Conservation (phyloP, 2,113 vertebrate species). For the Agelaius phoeniceus region DNA sequence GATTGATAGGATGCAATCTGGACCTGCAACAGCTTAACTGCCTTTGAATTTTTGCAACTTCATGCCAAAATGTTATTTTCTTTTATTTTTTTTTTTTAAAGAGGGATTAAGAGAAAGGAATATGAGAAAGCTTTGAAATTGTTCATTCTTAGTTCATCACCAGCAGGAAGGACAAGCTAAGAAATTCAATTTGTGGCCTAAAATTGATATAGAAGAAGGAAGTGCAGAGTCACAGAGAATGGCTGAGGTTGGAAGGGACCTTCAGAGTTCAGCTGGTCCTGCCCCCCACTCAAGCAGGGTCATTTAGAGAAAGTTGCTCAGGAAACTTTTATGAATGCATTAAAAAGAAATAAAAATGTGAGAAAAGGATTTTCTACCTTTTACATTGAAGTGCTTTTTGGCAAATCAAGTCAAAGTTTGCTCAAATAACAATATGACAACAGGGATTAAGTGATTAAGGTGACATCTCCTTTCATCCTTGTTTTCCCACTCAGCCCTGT, state of each 20-base stretch:
- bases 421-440: background rate
- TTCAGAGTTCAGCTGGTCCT: background rate
- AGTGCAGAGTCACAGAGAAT: background rate
- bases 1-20: background rate
- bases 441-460: background rate
- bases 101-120: background rate
- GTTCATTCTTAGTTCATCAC: background rate
- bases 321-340: background rate
- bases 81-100: background rate
- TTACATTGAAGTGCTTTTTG: background rate
- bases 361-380: background rate
- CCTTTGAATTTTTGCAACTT: background rate
- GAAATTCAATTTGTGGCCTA: background rate
- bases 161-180: background rate
- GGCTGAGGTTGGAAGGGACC: background rate
- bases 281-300: background rate
- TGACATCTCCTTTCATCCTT: background rate
- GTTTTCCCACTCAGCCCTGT: background rate
- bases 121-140: background rate
- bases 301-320: background rate
- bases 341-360: background rate
- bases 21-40: background rate
- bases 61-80: background rate
- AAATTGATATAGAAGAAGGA: background rate
- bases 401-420: background rate